Evolutionary conservation across 2,797 vertebrate genomes (phyloP).

Genomic region (Phrynocephalus guinanensis): DNA sequence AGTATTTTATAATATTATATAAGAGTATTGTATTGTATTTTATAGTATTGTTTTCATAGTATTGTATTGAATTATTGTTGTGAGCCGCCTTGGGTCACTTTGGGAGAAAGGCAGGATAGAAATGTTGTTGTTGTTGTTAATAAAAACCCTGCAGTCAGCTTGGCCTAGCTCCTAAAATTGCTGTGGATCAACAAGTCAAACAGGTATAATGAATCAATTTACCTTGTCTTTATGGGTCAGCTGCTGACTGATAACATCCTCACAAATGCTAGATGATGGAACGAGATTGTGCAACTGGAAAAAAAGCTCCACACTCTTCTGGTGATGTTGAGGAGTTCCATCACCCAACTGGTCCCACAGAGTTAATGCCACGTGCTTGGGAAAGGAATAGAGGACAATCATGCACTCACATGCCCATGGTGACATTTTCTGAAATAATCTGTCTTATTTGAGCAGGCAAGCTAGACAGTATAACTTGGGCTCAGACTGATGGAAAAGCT

Average conservation of each 20-base stretch:
- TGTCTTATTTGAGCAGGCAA: not conserved
- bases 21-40: too few relatives aligned
- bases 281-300: constrained; percentile 98
- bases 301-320: constrained; percentile 97
- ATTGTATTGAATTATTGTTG: too few relatives aligned
- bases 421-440: not conserved
- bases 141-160: too few relatives aligned
- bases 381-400: constrained; percentile 42
- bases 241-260: constrained; percentile 98
- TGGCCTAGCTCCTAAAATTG: not conserved
- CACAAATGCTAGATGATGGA: constrained; percentile 96
- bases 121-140: too few relatives aligned
- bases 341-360: constrained; percentile 95
- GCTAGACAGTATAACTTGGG: not conserved
- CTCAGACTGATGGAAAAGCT: not conserved
- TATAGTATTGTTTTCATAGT: too few relatives aligned
- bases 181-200: constrained; percentile 12
- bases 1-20: too few relatives aligned
- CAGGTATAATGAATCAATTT: constrained; percentile 43
- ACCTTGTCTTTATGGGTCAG: constrained; percentile 98
- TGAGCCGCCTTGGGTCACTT: too few relatives aligned
- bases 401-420: not conserved
- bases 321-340: constrained; percentile 93
- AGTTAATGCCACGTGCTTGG: constrained; percentile 91
- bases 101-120: too few relatives aligned